Evolutionary conservation across 2,888 invertebrate species (phyloP).

Genomic region (Crocallis elinguaria): DNA sequence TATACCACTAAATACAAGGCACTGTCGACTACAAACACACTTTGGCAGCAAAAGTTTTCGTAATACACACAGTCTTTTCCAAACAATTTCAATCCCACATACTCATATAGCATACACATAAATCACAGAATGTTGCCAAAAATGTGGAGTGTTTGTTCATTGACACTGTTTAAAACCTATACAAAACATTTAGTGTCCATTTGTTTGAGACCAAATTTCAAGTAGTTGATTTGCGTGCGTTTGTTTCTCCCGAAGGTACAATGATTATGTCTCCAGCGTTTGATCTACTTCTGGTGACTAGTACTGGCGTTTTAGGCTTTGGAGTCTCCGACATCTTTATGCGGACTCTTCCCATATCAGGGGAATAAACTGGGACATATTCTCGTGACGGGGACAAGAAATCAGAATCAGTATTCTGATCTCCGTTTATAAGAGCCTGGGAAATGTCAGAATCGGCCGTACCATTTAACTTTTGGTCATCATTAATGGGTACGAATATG

Average conservation of each 20-base stretch:
- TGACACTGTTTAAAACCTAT: conserved; percentile 66
- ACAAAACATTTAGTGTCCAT: conserved; percentile 64
- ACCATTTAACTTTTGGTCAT: conserved; percentile 77
- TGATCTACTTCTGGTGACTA: conserved; percentile 90
- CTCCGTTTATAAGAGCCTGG: conserved; percentile 78
- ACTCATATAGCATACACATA: conserved; percentile 61
- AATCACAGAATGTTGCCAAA: conserved; percentile 83
- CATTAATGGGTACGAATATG: conserved; percentile 76
- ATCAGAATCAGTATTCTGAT: conserved; percentile 70
- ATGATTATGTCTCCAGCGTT: conserved; percentile 91
- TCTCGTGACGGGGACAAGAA: conserved; percentile 75
- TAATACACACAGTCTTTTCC: conserved; percentile 54
- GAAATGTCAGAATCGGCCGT: conserved; percentile 78
- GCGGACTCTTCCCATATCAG: conserved; percentile 91
- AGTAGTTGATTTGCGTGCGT: conserved; percentile 72
- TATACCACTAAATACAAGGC: conserved; percentile 78
- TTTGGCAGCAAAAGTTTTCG: conserved; percentile 82
- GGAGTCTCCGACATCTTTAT: conserved; percentile 91
- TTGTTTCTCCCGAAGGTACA: conserved; percentile 82
- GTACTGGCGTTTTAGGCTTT: conserved; percentile 92
- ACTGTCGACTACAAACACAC: conserved; percentile 85
- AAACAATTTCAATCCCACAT: conserved; percentile 59
- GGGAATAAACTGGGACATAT: conserved; percentile 84
- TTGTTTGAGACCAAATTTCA: conserved; percentile 61
- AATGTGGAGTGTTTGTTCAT: conserved; percentile 78